Evolutionary conservation across 2,113 vertebrate genomes (phyloP), one percentile per base, ranked within the genome.

Genomic region (Australoheros scitulus): DNA sequence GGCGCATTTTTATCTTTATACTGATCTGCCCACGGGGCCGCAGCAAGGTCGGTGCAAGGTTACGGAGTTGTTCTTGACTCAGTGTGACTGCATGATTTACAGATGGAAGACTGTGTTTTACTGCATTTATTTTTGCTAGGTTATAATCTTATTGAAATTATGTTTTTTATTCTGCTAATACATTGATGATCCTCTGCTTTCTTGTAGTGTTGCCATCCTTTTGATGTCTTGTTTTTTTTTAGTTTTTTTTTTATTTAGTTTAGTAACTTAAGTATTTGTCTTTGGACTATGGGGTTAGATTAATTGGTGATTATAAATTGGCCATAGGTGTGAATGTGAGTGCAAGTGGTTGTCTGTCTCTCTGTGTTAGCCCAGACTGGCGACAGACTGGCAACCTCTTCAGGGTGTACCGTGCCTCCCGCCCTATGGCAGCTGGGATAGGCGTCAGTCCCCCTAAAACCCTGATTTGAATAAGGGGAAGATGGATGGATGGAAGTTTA

Each of bases 31-130:
- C 1, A 1, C n/a, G 41, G 65, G 80, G 83, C 26, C 22, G 9
- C 11, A 43, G 70, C 86, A 92, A 92, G 90, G 92, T 86, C 76
- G 61, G 26, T 41, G 58, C 83, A 92, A 92, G 90, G 89, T 91
- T 81, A 72, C 14, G 18, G 43, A 59, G 70, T 64, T 84, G n/a
- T 50, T 80, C 6, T 20, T 61, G 77, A 84, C 22, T n/a, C 17
- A 47, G 61, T 75, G 29, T 20, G 68, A 83, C 38, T 36, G 59
- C 55, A n/a, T 24, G 34, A 26, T 88, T 83, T 76, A 34, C 61
- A 78, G 26, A 58, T 17, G 3, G 11, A 6, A 11, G 20, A 50
- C 76, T 63, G 24, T 75, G 24, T 60, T 7, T 34, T 17, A 11
- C 7, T 60, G 75, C 29, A 17, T 11, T 80, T 41, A 55, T 32